Conservation (phyloP, 2,888 invertebrate genomes). For the Lordiphosa fenestrarum region DNA sequence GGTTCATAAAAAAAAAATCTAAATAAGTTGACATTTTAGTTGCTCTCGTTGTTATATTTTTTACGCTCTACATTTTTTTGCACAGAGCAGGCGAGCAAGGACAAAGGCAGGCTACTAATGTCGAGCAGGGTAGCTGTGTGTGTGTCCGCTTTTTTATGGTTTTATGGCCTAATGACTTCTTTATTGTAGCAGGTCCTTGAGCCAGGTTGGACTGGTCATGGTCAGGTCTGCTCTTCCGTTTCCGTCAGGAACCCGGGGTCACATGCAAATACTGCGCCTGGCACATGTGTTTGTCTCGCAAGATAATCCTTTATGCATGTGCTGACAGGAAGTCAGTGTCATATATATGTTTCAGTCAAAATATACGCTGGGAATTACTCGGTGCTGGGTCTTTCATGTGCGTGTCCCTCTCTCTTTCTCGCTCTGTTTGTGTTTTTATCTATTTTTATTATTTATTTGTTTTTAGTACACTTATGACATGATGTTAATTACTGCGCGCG, state of each 20-base stretch:
- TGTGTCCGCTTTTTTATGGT: slow-evolving; percentile 49
- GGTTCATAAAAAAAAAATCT: slow-evolving; percentile 31
- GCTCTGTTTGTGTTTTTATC: slow-evolving; percentile 49
- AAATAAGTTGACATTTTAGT: slow-evolving; percentile 54
- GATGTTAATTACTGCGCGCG: slow-evolving; percentile 73
- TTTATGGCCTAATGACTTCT: slow-evolving; percentile 74
- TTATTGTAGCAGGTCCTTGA: slow-evolving; percentile 68
- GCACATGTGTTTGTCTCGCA: slow-evolving; percentile 36
- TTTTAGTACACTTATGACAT: slow-evolving; percentile 71
- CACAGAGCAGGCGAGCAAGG: slow-evolving; percentile 4
- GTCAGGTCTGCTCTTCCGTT: slow-evolving; percentile 50
- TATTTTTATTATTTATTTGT: slow-evolving; percentile 70
- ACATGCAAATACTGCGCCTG: slow-evolving; percentile 49
- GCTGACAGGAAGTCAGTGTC: slow-evolving; percentile 61
- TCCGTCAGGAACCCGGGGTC: slow-evolving; percentile 36
- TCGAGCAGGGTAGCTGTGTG: slow-evolving; percentile 50
- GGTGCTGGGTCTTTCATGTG: slow-evolving; percentile 11
- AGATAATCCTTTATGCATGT: slow-evolving; percentile 66
- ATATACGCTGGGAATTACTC: slow-evolving; percentile 35
- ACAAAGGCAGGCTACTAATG: slow-evolving; percentile 58
- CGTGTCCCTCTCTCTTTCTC: neutral
- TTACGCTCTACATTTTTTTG: slow-evolving; percentile 73
- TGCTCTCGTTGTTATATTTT: slow-evolving; percentile 74
- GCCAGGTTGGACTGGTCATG: slow-evolving; percentile 24
- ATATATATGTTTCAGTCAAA: slow-evolving; percentile 53